phyloP scores from a whole-genome alignment of 2,888 invertebrate species.

The Platycheirus rosarum region DNA sequence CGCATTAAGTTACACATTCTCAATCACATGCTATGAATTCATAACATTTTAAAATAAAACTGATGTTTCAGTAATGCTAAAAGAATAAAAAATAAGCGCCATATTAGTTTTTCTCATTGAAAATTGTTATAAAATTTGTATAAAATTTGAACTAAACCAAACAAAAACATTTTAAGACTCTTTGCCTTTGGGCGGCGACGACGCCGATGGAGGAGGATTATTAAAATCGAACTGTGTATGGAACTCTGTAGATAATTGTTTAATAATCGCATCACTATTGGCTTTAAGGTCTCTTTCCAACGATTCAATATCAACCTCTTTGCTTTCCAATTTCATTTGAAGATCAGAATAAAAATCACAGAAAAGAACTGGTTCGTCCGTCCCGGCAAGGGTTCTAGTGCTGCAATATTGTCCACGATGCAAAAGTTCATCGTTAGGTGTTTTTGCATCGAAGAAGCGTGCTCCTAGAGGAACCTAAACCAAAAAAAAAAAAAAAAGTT shows the following conservation, averaged over 20 bases:
- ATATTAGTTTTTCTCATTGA: too few species aligned
- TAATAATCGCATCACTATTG: conserved; percentile 78
- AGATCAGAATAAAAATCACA: conserved; percentile 82
- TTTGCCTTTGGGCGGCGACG: too few species aligned
- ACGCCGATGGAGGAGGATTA: conserved; percentile 59
- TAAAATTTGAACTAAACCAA: too few species aligned
- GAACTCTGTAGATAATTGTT: conserved; percentile 79
- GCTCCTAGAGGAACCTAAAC: conserved; percentile 79
- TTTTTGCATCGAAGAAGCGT: conserved; percentile 78
- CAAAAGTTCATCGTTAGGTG: conserved; percentile 79
- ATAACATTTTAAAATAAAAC: too few species aligned
- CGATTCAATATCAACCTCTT: conserved; percentile 80
- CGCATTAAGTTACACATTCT: too few species aligned
- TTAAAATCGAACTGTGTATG: conserved; percentile 79
- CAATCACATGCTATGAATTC: too few species aligned
- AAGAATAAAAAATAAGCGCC: too few species aligned
- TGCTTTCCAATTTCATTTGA: conserved; percentile 81
- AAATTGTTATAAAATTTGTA: too few species aligned
- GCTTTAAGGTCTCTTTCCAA: conserved; percentile 80
- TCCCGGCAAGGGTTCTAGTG: conserved; percentile 79
- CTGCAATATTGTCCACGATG: conserved; percentile 82
- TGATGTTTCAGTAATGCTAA: too few species aligned
- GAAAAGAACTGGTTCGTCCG: conserved; percentile 81
- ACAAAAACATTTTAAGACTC: too few species aligned
- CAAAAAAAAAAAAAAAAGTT: background rate